Conservation (phyloP, 2,113 vertebrate species). For the Gymnogyps californianus region DNA sequence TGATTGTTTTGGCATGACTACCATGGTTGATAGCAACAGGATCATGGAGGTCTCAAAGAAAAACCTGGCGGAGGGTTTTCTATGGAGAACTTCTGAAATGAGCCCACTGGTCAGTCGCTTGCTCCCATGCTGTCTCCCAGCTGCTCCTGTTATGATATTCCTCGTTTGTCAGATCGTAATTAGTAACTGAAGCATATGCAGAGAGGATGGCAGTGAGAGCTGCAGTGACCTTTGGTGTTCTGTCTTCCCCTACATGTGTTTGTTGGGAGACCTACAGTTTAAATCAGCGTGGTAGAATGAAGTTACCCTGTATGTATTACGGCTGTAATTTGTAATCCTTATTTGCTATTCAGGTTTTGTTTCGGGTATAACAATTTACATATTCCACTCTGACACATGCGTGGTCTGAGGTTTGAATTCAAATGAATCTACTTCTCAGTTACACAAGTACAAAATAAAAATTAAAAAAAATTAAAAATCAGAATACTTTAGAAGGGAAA, state of each 20-base stretch:
- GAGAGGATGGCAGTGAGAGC: neutral
- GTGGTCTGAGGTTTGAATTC: neutral
- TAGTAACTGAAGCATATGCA: neutral
- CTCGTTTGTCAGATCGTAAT: neutral
- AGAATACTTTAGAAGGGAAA: neutral
- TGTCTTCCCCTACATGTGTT: rapidly evolving
- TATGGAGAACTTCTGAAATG: neutral
- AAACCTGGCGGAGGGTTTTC: neutral
- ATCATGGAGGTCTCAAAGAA: neutral
- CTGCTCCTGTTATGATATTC: neutral
- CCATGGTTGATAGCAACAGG: neutral
- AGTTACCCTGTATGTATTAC: neutral
- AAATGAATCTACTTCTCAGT: neutral
- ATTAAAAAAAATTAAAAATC: neutral
- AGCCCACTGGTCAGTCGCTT: neutral
- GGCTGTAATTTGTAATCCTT: neutral
- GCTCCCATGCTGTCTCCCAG: neutral
- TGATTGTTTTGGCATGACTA: neutral
- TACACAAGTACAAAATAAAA: neutral
- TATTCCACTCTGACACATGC: neutral
- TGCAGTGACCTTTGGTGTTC: neutral
- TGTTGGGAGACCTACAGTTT: neutral
- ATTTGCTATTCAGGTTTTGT: neutral
- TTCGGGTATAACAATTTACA: neutral
- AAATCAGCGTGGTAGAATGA: rapidly evolving